These are phyloP conservation scores for Neotoxoptera formosana DNA, from an alignment of 1,140 invertebrate species.

Conservation along the genomic window DNA sequence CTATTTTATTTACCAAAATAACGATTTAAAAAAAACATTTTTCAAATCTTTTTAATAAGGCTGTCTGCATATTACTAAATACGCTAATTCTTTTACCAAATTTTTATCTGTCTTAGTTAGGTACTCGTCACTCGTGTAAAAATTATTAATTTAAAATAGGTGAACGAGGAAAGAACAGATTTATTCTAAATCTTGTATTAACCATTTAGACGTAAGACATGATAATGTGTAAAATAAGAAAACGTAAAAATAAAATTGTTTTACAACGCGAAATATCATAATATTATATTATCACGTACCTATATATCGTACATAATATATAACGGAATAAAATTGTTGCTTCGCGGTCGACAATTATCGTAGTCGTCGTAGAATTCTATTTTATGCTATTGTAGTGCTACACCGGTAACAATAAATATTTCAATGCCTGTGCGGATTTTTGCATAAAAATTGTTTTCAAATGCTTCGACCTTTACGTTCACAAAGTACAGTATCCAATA, in stretches of 20 bases:
- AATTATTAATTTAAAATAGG: neutral
- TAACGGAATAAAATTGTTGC: neutral
- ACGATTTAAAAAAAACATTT: no score
- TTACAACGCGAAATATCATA: neutral
- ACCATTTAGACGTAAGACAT: neutral
- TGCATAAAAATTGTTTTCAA: neutral
- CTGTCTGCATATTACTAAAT: no score
- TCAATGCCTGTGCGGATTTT: neutral
- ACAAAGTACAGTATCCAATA: no score
- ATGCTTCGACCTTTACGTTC: no score
- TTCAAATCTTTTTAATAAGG: no score
- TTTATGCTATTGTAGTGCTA: neutral
- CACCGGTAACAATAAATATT: neutral
- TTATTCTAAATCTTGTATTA: neutral
- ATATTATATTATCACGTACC: no score
- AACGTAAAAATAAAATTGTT: neutral
- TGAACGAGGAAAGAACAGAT: no score
- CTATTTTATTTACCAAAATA: no score
- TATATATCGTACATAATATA: neutral
- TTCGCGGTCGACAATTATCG: neutral
- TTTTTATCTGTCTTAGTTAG: neutral
- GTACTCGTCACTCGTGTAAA: neutral
- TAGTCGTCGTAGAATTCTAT: neutral
- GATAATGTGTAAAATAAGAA: neutral
- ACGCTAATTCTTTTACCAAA: no score